These are phyloP conservation scores for Hydrotaea diabolus DNA, from an alignment of 2,888 invertebrate species.

Conservation along the genomic window DNA sequence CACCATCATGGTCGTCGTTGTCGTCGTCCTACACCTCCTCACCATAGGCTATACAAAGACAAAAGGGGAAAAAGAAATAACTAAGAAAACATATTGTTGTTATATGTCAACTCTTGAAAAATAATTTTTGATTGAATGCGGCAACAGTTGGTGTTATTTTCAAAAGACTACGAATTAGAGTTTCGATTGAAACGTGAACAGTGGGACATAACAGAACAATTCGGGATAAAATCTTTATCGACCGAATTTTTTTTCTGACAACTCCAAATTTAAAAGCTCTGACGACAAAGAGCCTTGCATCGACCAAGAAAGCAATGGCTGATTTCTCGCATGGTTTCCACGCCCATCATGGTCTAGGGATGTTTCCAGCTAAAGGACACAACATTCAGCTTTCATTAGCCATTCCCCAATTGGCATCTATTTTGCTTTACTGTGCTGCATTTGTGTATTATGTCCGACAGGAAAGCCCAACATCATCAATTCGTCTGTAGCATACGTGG, in stretches of 20 bases:
- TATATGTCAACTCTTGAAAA: slow-evolving; percentile 64
- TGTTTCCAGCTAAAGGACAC: too few relatives aligned
- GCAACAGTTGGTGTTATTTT: slow-evolving; percentile 64
- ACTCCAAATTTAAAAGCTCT: too few relatives aligned
- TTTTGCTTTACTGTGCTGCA: background rate
- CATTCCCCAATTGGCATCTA: too few relatives aligned
- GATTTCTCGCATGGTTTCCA: too few relatives aligned
- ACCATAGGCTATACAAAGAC: slow-evolving; percentile 23
- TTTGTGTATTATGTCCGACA: background rate
- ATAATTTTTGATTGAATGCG: slow-evolving; percentile 59
- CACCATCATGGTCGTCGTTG: slow-evolving; percentile 7
- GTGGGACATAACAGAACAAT: background rate
- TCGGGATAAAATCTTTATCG: too few relatives aligned
- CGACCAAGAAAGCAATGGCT: too few relatives aligned
- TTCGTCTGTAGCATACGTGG: background rate
- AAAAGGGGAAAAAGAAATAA: slow-evolving; percentile 29
- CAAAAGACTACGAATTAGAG: background rate
- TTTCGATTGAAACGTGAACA: background rate
- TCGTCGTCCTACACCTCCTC: slow-evolving; percentile 3
- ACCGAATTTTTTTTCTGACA: too few relatives aligned
- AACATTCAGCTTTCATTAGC: too few relatives aligned
- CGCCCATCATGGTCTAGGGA: too few relatives aligned
- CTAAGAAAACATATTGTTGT: slow-evolving; percentile 49
- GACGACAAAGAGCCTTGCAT: too few relatives aligned
- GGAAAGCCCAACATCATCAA: background rate